These are phyloP conservation scores for Saxidomus purpurata DNA, from an alignment of 1,140 invertebrate species.

Conservation along the genomic window DNA sequence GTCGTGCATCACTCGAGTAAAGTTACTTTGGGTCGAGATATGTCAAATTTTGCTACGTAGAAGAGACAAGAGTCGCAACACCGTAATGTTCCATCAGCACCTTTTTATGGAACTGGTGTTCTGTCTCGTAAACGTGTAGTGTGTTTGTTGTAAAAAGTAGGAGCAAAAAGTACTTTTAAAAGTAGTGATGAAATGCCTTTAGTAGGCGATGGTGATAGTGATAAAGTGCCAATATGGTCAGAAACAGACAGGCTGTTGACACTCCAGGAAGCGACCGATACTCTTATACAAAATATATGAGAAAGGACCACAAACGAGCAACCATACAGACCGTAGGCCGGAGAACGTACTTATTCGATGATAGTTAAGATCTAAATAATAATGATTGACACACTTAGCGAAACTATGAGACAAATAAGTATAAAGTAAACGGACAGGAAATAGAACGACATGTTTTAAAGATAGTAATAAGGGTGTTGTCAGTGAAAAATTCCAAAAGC, in stretches of 20 bases:
- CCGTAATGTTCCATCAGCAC: constrained; percentile 5
- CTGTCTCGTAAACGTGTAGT: not conserved
- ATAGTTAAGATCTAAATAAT: not conserved
- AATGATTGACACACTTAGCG: constrained; percentile 28
- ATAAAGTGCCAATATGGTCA: not conserved
- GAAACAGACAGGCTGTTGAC: not conserved
- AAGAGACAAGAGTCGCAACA: too few species aligned
- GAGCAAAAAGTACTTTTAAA: not conserved
- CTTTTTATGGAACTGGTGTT: not conserved
- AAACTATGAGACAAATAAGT: not conserved
- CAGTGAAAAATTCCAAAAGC: constrained; percentile 39
- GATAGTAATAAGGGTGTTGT: constrained; percentile 4
- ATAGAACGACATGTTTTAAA: too few species aligned
- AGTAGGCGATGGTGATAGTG: constrained; percentile 6
- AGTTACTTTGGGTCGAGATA: too few species aligned
- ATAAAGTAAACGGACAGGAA: not conserved
- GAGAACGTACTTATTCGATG: constrained; percentile 16
- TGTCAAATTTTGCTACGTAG: too few species aligned
- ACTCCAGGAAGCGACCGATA: not conserved
- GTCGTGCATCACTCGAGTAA: too few species aligned
- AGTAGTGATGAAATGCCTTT: not conserved
- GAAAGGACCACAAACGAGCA: constrained; percentile 2
- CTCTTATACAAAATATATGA: not conserved
- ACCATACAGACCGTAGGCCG: constrained; percentile 1
- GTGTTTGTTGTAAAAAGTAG: not conserved